These are phyloP conservation scores for Reticulitermes lucifugus DNA, from an alignment of 2,888 invertebrate species.

Conservation along the genomic window DNA sequence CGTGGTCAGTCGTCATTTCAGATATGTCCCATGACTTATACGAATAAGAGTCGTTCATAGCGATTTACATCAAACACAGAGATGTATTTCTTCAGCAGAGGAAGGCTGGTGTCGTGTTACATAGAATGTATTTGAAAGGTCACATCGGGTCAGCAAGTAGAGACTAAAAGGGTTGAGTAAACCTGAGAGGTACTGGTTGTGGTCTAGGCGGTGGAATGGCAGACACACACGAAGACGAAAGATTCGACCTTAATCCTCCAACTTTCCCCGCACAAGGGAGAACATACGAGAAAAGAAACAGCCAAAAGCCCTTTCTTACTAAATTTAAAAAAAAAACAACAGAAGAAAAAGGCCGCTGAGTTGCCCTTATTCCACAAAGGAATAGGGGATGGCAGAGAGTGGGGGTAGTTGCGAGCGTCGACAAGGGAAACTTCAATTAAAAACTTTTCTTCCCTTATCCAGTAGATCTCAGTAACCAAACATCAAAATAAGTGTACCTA, in stretches of 20 bases:
- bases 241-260: slow-evolving; percentile 11
- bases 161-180: not conserved
- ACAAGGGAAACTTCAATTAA: slow-evolving; percentile 54
- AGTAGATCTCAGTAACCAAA: slow-evolving; percentile 21
- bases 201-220: not conserved
- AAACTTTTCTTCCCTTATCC: slow-evolving; percentile 52
- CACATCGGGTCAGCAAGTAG: not conserved
- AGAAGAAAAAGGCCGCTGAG: slow-evolving; percentile 32
- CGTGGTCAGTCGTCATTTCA: too few species aligned
- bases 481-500: slow-evolving; percentile 36
- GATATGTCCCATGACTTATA: too few species aligned
- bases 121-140: not conserved
- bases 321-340: slow-evolving; percentile 22
- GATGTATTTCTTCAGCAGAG: not conserved
- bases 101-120: not conserved
- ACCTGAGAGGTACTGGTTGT: not conserved
- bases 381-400: not conserved
- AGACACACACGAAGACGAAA: not conserved
- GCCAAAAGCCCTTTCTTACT: not conserved
- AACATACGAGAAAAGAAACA: slow-evolving; percentile 19
- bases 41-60: too few species aligned
- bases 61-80: too few species aligned
- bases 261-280: slow-evolving; percentile 16
- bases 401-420: slow-evolving; percentile 21
- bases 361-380: slow-evolving; percentile 13